Conservation (phyloP, 2,888 invertebrate genomes). For the Uropetala carovei region DNA sequence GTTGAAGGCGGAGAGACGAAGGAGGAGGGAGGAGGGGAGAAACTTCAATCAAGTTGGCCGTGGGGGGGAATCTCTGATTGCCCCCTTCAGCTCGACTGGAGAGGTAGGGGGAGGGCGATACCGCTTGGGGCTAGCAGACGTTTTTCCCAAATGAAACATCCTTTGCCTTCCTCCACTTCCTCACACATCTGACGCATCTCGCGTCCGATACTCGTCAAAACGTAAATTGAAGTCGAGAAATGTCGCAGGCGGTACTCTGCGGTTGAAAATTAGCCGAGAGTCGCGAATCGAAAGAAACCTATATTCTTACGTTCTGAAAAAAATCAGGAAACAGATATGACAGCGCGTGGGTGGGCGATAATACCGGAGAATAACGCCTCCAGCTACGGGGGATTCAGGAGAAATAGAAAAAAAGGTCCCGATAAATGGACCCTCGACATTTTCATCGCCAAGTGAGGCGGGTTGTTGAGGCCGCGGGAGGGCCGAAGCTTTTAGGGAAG, state of each 20-base stretch:
- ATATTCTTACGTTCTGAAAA: neutral
- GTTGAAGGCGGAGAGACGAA: neutral
- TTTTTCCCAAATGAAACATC: slow-evolving; percentile 4
- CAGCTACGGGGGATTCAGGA: neutral
- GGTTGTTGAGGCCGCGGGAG: slow-evolving; percentile 14
- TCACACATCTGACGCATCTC: neutral
- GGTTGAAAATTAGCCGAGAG: neutral
- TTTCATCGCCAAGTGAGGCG: neutral
- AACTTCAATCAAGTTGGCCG: slow-evolving; percentile 53
- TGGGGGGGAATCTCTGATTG: slow-evolving; percentile 33
- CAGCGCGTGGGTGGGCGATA: neutral
- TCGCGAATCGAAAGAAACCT: neutral
- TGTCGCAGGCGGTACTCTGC: neutral
- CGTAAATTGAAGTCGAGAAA: neutral
- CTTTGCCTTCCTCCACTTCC: too few species aligned
- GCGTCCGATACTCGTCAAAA: neutral
- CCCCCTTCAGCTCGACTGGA: neutral
- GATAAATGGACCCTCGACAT: slow-evolving; percentile 7
- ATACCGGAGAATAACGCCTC: neutral
- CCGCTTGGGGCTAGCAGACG: slow-evolving; percentile 4
- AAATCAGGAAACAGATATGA: neutral
- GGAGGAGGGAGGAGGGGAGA: neutral
- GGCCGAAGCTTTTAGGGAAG: neutral
- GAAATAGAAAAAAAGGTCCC: neutral
- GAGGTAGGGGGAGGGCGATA: slow-evolving; percentile 21